Conservation (phyloP, 2,888 invertebrate genomes). For the Cremastinae sp. region DNA sequence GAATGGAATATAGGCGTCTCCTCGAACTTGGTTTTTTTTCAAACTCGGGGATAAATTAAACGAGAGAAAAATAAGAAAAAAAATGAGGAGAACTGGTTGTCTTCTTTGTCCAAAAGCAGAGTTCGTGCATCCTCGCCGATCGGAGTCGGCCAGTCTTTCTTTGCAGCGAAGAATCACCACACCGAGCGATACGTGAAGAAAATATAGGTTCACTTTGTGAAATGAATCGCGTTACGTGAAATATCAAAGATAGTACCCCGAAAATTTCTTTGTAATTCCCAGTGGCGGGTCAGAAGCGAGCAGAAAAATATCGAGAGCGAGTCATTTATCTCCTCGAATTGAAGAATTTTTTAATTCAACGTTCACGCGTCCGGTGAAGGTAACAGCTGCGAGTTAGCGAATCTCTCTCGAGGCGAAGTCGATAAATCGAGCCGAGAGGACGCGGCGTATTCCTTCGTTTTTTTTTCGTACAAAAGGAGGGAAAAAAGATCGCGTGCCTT, state of each 20-base stretch:
- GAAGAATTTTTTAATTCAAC: neutral
- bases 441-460: too few species aligned
- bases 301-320: neutral
- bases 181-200: too few species aligned
- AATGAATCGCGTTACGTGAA: slow-evolving; percentile 15
- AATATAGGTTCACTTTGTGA: slow-evolving; percentile 20
- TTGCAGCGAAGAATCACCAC: too few species aligned
- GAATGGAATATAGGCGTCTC: slow-evolving; percentile 42
- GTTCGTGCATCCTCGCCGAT: slow-evolving; percentile 57
- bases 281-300: too few species aligned
- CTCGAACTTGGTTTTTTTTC: slow-evolving; percentile 13
- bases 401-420: neutral
- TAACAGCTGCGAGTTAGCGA: neutral
- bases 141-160: slow-evolving; percentile 23
- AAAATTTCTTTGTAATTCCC: too few species aligned
- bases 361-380: neutral
- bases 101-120: slow-evolving; percentile 68
- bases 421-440: slow-evolving; percentile 40
- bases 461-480: neutral
- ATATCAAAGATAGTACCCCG: neutral
- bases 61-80: slow-evolving; percentile 38
- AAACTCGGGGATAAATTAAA: slow-evolving; percentile 44
- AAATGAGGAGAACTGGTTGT: slow-evolving; percentile 69
- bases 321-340: neutral
- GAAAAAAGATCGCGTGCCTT: slow-evolving; percentile 28